Evolutionary conservation across 2,113 vertebrate genomes (phyloP).

Genomic region (Thinocorus orbignyianus): DNA sequence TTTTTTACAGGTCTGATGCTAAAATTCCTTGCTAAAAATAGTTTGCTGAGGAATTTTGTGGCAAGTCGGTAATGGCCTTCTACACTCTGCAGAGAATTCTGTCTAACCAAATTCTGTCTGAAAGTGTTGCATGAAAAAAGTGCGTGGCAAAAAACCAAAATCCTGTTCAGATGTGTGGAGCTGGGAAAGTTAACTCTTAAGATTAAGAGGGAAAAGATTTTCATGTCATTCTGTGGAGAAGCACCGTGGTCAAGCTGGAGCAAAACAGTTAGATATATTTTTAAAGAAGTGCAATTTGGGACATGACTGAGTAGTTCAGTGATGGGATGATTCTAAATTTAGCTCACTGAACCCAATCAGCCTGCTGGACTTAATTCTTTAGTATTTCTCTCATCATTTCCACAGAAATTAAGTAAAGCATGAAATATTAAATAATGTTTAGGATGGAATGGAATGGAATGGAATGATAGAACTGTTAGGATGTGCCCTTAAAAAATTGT

Average conservation of each 20-base stretch:
- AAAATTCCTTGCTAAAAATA: slow-evolving; percentile 11
- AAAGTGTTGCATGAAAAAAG: background rate
- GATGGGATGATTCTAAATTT: background rate
- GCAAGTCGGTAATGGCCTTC: background rate
- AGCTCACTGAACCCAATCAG: background rate
- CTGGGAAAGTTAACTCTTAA: background rate
- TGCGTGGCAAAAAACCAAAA: background rate
- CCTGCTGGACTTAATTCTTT: background rate
- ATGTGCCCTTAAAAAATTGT: background rate
- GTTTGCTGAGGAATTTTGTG: background rate
- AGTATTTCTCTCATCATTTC: background rate
- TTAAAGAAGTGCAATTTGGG: background rate
- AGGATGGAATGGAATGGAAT: background rate
- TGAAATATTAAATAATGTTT: background rate
- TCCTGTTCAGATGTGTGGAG: background rate
- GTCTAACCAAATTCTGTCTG: background rate
- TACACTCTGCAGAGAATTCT: background rate
- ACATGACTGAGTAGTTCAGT: background rate
- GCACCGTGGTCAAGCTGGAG: background rate
- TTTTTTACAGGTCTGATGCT: background rate
- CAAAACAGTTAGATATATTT: background rate
- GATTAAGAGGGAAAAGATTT: background rate
- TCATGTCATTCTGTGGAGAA: background rate
- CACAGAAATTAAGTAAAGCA: background rate
- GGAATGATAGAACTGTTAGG: background rate